Conservation (phyloP, 1,140 invertebrate species). For the Penaeus vannamei region DNA sequence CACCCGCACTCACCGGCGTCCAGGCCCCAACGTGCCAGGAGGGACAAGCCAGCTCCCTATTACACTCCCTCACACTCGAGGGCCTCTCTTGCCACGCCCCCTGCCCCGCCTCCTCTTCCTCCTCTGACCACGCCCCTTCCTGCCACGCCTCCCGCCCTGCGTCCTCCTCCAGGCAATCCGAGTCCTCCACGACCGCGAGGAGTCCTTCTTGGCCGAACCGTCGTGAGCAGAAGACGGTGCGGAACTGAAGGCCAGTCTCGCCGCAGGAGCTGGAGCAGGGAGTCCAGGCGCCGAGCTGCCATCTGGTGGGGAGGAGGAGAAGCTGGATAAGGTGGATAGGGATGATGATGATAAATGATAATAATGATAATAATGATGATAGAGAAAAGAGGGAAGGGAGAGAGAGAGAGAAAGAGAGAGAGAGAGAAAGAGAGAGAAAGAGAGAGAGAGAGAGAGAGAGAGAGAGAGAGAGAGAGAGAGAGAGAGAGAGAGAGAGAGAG, state of each 20-base stretch:
- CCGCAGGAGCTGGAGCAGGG: conserved; percentile 86
- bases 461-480: too few species aligned
- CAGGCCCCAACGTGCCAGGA: conserved; percentile 88
- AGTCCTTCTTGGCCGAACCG: conserved; percentile 78
- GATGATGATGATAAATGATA: too few species aligned
- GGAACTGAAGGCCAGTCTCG: conserved; percentile 76
- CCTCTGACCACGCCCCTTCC: too few species aligned
- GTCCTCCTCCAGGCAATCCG: conserved; percentile 83
- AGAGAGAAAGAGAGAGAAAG: too few species aligned
- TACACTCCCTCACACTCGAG: conserved; percentile 81
- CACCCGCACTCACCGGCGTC: conserved; percentile 81
- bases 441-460: too few species aligned
- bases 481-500: too few species aligned
- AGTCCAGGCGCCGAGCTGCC: conserved; percentile 86
- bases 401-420: too few species aligned
- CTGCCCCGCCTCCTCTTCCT: too few species aligned
- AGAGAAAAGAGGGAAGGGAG: too few species aligned
- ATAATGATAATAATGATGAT: too few species aligned
- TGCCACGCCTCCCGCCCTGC: conserved; percentile 80
- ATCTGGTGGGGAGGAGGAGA: conserved; percentile 73
- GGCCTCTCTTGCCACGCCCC: conserved; percentile 81
- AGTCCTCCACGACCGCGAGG: conserved; percentile 80
- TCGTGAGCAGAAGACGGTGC: conserved; percentile 83
- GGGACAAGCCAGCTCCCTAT: conserved; percentile 83
- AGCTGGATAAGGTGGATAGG: too few species aligned